Evolutionary conservation across 1,140 invertebrate genomes (phyloP).

Genomic region (Caenorhabditis latens): DNA sequence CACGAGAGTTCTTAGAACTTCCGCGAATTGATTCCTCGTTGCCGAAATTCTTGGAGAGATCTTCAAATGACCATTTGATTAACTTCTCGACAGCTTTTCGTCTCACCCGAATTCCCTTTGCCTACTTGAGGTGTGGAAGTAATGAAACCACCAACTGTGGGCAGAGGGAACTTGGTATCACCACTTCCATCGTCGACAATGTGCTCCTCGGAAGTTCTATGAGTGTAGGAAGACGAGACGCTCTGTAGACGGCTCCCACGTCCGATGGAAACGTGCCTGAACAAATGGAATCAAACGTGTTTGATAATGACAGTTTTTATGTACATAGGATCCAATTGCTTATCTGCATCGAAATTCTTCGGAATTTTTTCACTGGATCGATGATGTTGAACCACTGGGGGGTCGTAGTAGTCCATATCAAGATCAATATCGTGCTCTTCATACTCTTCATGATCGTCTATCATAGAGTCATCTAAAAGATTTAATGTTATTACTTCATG

Average conservation of each 20-base stretch:
- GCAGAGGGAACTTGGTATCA: not conserved
- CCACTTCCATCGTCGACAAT: not conserved
- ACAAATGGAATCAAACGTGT: not conserved
- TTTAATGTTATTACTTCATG: not conserved
- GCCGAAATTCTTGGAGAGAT: conserved; percentile 5
- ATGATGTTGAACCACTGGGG: not conserved
- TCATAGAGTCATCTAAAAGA: conserved; percentile 25
- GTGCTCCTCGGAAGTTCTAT: not conserved
- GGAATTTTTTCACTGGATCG: not conserved
- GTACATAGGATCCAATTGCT: not conserved
- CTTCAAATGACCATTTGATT: not conserved
- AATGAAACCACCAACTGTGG: not conserved
- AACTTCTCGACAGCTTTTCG: too few species aligned
- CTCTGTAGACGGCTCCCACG: not conserved
- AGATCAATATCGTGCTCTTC: conserved; percentile 35
- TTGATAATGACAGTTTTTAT: not conserved
- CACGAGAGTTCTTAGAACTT: not conserved
- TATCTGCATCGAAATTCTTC: not conserved
- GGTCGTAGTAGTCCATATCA: conserved; percentile 6
- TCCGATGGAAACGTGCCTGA: not conserved
- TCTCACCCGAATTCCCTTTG: not conserved
- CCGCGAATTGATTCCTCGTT: not conserved
- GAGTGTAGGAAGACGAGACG: not conserved
- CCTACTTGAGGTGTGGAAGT: conserved; percentile 4
- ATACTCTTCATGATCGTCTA: conserved; percentile 27